A percentile compares a stretch with the other conserved stretches of the same genome.
Conservation (phyloP, 2,797 vertebrate genomes). For the Enteromius thamalakanensis region DNA sequence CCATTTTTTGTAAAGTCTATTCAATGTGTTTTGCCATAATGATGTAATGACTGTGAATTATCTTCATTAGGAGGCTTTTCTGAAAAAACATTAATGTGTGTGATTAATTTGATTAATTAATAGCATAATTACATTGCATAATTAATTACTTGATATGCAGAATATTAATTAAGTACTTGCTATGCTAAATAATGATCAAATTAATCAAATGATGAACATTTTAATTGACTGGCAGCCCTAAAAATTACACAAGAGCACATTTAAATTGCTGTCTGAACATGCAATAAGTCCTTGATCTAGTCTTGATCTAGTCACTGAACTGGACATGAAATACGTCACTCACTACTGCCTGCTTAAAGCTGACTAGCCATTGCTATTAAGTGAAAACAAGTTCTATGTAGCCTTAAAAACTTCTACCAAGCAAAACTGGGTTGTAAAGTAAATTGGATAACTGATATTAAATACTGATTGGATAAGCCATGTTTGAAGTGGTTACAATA, state of each 20-base stretch:
- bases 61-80: neutral
- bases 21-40: neutral
- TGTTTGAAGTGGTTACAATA: neutral
- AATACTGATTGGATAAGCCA: neutral
- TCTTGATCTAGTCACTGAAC: neutral
- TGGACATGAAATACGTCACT: neutral
- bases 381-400: neutral
- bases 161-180: slow-evolving; percentile 26
- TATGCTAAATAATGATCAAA: slow-evolving; percentile 21
- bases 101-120: slow-evolving; percentile 4
- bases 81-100: slow-evolving; percentile 4
- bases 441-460: neutral
- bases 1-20: neutral
- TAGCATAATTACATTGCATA: slow-evolving; percentile 30
- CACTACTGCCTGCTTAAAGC: neutral
- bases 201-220: slow-evolving; percentile 15
- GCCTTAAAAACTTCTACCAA: neutral
- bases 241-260: neutral
- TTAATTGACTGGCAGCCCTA: slow-evolving; percentile 28
- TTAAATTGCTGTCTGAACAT: neutral
- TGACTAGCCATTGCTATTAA: neutral
- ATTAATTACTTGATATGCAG: slow-evolving; percentile 16
- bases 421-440: neutral
- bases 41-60: neutral
- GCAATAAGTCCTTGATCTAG: neutral